Evolutionary conservation across 2,113 vertebrate genomes (phyloP).

Genomic region (Onychostoma macrolepis): DNA sequence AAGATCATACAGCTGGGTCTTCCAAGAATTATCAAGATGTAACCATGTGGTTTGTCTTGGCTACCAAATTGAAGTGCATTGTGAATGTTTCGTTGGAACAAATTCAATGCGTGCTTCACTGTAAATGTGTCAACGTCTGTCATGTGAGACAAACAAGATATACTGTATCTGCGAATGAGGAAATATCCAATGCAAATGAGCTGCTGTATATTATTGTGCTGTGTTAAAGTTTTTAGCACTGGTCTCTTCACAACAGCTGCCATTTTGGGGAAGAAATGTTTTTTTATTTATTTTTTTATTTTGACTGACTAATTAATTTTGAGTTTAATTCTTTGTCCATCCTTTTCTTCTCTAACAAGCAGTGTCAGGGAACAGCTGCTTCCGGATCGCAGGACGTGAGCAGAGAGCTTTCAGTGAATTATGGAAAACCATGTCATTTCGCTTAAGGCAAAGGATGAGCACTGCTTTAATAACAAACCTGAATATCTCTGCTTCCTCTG

Average conservation of each 20-base stretch:
- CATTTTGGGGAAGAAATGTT: background rate
- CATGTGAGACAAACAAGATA: background rate
- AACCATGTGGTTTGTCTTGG: background rate
- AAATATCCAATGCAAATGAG: background rate
- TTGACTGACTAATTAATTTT: background rate
- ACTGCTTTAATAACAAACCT: constrained; percentile 34
- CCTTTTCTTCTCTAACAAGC: background rate
- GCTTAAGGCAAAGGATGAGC: constrained; percentile 3
- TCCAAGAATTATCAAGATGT: background rate
- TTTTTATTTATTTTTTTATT: too few species aligned
- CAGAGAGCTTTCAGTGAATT: background rate
- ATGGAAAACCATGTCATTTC: constrained; percentile 6
- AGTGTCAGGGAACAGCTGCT: constrained; percentile 66
- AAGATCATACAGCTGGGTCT: background rate
- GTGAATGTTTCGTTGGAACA: background rate
- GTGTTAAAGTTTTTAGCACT: background rate
- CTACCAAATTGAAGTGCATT: background rate
- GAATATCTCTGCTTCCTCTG: constrained; percentile 55
- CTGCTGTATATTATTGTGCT: background rate
- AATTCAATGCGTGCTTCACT: background rate
- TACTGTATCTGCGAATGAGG: background rate
- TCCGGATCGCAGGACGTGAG: constrained; percentile 64
- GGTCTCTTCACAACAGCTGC: too few species aligned
- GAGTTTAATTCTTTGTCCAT: background rate
- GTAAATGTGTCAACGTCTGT: background rate